Conservation (phyloP, 2,888 invertebrate genomes). For the Drosophila melanosoma region DNA sequence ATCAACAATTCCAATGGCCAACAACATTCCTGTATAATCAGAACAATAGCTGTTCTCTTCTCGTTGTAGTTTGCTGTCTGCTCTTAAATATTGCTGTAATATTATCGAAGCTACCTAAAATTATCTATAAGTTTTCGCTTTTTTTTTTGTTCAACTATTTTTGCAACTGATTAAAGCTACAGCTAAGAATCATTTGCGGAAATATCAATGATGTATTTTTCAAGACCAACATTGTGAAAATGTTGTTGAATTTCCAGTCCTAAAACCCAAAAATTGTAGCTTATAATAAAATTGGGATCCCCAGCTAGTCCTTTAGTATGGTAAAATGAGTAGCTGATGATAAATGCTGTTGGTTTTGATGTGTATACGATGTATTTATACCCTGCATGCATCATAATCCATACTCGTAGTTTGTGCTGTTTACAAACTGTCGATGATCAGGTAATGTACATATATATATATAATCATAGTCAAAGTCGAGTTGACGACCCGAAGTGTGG, state of each 20-base stretch:
- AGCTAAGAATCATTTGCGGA: constrained; percentile 17
- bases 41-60: constrained; percentile 13
- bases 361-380: constrained; percentile 66
- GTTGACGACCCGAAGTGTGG: background rate
- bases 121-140: background rate
- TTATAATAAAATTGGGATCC: background rate
- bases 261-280: constrained; percentile 6
- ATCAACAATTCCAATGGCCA: constrained; percentile 11
- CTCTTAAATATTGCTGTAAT: constrained; percentile 45
- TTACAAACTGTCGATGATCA: constrained; percentile 17
- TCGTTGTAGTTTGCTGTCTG: constrained; percentile 60
- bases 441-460: constrained; percentile 46
- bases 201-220: constrained; percentile 20
- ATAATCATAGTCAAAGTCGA: constrained; percentile 10
- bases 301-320: constrained; percentile 4
- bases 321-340: constrained; percentile 64
- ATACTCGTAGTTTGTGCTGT: constrained; percentile 19
- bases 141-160: constrained; percentile 8
- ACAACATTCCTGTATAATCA: constrained; percentile 25
- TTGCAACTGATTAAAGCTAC: constrained; percentile 13
- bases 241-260: background rate
- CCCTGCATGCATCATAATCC: constrained; percentile 61
- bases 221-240: background rate
- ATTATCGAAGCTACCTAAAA: constrained; percentile 22
- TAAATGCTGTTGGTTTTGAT: constrained; percentile 81